Evolutionary conservation across 2,113 vertebrate genomes (phyloP), one percentile per base, ranked within the genome.

Genomic region (Lucifuga dentata): DNA sequence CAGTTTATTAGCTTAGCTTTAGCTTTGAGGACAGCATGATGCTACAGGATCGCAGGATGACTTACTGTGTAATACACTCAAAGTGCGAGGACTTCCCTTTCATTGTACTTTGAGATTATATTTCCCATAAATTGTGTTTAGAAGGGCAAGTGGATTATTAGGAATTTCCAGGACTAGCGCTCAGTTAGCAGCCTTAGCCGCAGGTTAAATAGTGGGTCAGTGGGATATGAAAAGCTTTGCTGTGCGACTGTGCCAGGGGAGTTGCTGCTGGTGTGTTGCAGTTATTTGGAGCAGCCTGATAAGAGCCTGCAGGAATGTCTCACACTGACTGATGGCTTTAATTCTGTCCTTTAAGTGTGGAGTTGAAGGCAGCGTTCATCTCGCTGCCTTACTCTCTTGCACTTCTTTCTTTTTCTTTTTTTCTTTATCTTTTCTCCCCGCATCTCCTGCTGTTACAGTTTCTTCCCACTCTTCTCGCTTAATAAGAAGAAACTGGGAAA

Each of bases 231-330:
- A 72, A 17, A 73, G 51, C 50, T 41, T 65, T 38, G 52, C 66
- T 38, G 55, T 32, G 60, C 52, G 35, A 3, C 64, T 40, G 57
- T 55, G 66, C 59, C 67, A 24, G 15, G 44, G 53, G 59, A 36
- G 58, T 8, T 33, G 73, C 78, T 77, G 73, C 49, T 68, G 68
- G 20, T 58, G 51, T 67, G 23, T 49, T 55, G 49, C 66, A 86
- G 78, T 84, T 90, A 73, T 85, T 81, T 76, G 56, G 68, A 79
- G 76, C 55, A 39, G 78, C 36, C 74, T 78, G 84, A 88, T 85
- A 85, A 83, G 65, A 67, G 73, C 75, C 69, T 61, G 40, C 73
- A 85, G 86, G 70, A 88, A 88, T 87, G 81, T 86, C 63, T 43
- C 49, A 60, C 58, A 43, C 39, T 81, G 80, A 84, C 80, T 76